Percentiles rank a stretch among this genome's conserved stretches.
These are phyloP conservation scores for Pogonus chalceus DNA, from an alignment of 1,140 invertebrate species.

Conservation along the genomic window DNA sequence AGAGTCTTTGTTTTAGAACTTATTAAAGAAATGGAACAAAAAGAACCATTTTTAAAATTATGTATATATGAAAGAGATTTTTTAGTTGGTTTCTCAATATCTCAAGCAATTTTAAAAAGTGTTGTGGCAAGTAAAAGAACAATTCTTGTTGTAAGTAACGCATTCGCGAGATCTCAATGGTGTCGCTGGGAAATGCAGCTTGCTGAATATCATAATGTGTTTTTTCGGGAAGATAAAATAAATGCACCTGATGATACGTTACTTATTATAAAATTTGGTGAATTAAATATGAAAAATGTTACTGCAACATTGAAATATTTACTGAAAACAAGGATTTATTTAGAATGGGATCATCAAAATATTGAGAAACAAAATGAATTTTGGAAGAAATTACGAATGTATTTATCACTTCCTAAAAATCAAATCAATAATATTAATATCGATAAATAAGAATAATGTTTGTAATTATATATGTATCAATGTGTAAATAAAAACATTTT, in stretches of 20 bases:
- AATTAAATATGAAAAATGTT: slow-evolving; percentile 40
- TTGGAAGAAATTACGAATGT: slow-evolving; percentile 37
- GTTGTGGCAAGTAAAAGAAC: slow-evolving; percentile 49
- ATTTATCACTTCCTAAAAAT: slow-evolving; percentile 19
- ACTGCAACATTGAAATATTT: slow-evolving; percentile 47
- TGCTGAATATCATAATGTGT: slow-evolving; percentile 43
- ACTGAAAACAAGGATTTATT: slow-evolving; percentile 51
- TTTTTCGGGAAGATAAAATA: slow-evolving; percentile 32
- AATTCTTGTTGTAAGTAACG: slow-evolving; percentile 51
- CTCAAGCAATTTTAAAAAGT: slow-evolving; percentile 47
- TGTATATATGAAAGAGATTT: slow-evolving; percentile 59
- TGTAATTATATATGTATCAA: background rate
- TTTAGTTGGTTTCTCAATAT: slow-evolving; percentile 48
- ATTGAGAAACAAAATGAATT: slow-evolving; percentile 38
- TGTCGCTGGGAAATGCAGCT: slow-evolving; percentile 54
- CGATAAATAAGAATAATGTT: background rate
- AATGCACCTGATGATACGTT: slow-evolving; percentile 42
- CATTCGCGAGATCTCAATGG: slow-evolving; percentile 55
- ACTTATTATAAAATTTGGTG: slow-evolving; percentile 47
- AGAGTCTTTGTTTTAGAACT: slow-evolving; percentile 47
- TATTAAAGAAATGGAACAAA: slow-evolving; percentile 44
- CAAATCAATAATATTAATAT: background rate
- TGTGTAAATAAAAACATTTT: slow-evolving; percentile 3
- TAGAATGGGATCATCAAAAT: slow-evolving; percentile 41
- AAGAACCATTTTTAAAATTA: slow-evolving; percentile 42